Evolutionary conservation across 2,888 invertebrate genomes (phyloP).

Genomic region (Lysandra bellargus): DNA sequence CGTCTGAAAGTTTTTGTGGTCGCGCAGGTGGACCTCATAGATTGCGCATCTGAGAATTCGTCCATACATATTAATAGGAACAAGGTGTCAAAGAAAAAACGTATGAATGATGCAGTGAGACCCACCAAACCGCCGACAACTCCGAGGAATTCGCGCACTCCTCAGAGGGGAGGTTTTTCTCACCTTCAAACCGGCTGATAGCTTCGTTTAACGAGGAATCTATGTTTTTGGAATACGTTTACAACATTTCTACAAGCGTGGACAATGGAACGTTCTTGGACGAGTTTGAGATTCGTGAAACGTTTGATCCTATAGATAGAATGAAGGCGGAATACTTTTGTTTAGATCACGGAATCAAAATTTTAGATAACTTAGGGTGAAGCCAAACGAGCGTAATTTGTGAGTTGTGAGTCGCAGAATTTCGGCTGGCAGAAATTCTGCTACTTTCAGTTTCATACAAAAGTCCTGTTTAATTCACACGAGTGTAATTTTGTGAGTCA

Average conservation of each 20-base stretch:
- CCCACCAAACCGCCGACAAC: constrained; percentile 68
- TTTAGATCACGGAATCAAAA: no score
- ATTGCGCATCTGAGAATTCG: constrained; percentile 29
- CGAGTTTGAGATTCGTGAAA: constrained; percentile 4
- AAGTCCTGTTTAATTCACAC: no score
- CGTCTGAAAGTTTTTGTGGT: not conserved
- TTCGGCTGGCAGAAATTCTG: no score
- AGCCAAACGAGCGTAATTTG: no score
- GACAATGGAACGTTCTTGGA: constrained; percentile 10
- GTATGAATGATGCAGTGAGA: constrained; percentile 78
- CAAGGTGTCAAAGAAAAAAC: constrained; percentile 76
- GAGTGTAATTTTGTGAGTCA: no score
- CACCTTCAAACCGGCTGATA: constrained; percentile 66
- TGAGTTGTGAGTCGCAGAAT: no score
- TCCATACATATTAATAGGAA: constrained; percentile 72
- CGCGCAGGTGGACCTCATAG: constrained; percentile 28
- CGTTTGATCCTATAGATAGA: constrained; percentile 33
- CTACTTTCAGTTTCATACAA: no score
- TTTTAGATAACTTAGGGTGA: no score
- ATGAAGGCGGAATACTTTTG: not conserved
- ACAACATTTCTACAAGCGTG: constrained; percentile 24
- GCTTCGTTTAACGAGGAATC: constrained; percentile 70
- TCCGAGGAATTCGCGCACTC: constrained; percentile 73
- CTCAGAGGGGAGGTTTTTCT: constrained; percentile 67
- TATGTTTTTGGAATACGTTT: constrained; percentile 43